Evolutionary conservation across 1,140 invertebrate species (phyloP).

Genomic region (Macrobrachium rosenbergii): DNA sequence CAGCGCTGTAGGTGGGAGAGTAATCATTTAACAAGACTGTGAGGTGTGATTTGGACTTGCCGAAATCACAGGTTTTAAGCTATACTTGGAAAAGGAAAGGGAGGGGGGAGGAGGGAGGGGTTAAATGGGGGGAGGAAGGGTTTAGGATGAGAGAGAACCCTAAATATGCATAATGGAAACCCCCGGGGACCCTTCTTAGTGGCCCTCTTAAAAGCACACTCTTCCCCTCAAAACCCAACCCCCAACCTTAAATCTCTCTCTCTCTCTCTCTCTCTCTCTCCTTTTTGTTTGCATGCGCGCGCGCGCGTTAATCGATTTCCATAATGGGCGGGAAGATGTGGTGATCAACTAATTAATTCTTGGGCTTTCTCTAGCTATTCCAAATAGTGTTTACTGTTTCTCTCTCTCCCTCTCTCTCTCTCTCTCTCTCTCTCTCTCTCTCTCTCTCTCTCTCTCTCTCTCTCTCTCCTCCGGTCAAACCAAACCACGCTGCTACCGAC

Average conservation of each 20-base stretch:
- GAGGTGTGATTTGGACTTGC: not conserved
- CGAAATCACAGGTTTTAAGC: not conserved
- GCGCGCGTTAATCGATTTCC: not conserved
- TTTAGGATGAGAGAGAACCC: constrained; percentile 8
- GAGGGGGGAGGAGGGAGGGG: not conserved
- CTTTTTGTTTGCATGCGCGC: not conserved
- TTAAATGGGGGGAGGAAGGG: constrained; percentile 2
- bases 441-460: constrained; percentile 32
- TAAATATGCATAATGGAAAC: constrained; percentile 2
- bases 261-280: constrained; percentile 37
- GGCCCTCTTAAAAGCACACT: not conserved
- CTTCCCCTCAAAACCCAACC: not conserved
- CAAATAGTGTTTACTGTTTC: not conserved
- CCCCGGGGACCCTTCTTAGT: not conserved
- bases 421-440: constrained; percentile 36
- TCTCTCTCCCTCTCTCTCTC: constrained; percentile 36
- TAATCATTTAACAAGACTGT: not conserved
- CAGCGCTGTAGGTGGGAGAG: not conserved
- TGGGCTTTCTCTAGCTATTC: not conserved
- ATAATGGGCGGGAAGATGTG: not conserved
- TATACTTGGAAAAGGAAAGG: not conserved
- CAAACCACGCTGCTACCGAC: not conserved
- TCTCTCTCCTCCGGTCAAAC: constrained; percentile 14
- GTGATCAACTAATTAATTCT: not conserved
- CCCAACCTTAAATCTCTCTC: not conserved